Evolutionary conservation across 64 coral and sea anemone species (phyloP), one percentile per base, ranked within the genome.

Genomic region (Montipora sp.): DNA sequence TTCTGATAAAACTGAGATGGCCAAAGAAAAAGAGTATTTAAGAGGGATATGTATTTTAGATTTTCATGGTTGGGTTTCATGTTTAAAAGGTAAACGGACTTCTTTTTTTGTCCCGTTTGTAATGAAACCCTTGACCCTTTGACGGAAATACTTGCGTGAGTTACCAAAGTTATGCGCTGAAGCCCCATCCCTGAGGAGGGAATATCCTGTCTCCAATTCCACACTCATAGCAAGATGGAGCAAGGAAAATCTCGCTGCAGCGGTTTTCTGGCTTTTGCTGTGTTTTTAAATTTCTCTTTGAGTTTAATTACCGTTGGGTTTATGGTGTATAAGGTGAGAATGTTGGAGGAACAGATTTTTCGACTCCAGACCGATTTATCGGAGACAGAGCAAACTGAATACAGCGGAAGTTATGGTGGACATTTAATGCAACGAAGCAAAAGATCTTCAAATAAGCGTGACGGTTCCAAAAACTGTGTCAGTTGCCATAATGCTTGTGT

Each of bases 401-500:
- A 13, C 5, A 15, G 36, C 3, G 43, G 27, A 77, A 24, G 53
- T 47, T 14, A 24, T 58, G 55, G 73, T 24, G 71, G 22, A 5
- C 24, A 75, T 74, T 44, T 50, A 8, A 68, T 51, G 5, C 36
- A 92, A 23, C 80, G 80, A 81, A 8, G 71, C 4, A 59, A 84
- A 68, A 85, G 82, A 8, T 47, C 45, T 67, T 10, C 21, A 51
- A 51, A 63, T 12, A 51, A 70, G 7, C 19, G 5, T 22, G 57
- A 24, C 2, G 50, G 23, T 49, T 47, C 71, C 8, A 83, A 73
- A 65, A 83, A 18, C 82, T 92, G 90, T 58, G 55, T 51, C 2
- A 92, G 57, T 59, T 92, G 90, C 57, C 68, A 83, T 14, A 59
- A 66, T 60, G 47, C 82, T 49, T 92, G 90, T 60, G 59, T 67